A percentile compares a stretch with the other conserved stretches of the same genome.
These are phyloP conservation scores for Dascillus cervinus DNA, from an alignment of 2,888 invertebrate genomes.

Conservation along the genomic window DNA sequence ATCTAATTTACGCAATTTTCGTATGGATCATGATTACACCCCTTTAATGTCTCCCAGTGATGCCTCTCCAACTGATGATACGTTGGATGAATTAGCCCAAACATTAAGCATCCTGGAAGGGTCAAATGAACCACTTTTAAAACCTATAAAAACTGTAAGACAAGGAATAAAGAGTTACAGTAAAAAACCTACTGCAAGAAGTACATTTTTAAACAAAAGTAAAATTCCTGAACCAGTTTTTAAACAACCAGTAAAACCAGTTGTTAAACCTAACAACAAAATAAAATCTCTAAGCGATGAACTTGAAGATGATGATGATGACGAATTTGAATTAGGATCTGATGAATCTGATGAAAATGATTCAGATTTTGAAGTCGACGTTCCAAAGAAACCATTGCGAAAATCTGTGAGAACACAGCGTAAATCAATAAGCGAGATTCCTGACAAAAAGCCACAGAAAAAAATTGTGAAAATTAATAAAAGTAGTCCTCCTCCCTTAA, in stretches of 20 bases:
- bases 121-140: slow-evolving; percentile 12
- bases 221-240: background rate
- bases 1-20: slow-evolving; percentile 48
- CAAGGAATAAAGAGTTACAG: background rate
- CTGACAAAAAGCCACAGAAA: slow-evolving; percentile 7
- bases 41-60: slow-evolving; percentile 59
- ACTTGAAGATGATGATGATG: slow-evolving; percentile 38
- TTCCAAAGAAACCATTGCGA: slow-evolving; percentile 21
- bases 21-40: slow-evolving; percentile 78
- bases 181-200: background rate
- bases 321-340: slow-evolving; percentile 48
- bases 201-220: background rate
- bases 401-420: slow-evolving; percentile 24
- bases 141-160: background rate
- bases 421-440: slow-evolving; percentile 15
- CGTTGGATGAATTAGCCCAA: slow-evolving; percentile 36
- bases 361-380: slow-evolving; percentile 43
- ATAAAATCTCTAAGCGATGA: slow-evolving; percentile 26
- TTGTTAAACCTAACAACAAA: background rate
- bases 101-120: slow-evolving; percentile 38
- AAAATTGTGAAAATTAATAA: slow-evolving; percentile 13
- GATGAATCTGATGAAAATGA: slow-evolving; percentile 43
- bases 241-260: slow-evolving; percentile 9
- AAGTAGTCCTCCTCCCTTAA: slow-evolving; percentile 7
- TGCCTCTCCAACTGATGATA: slow-evolving; percentile 27